Conservation (phyloP, 2,888 invertebrate genomes). For the Spodoptera exigua region DNA sequence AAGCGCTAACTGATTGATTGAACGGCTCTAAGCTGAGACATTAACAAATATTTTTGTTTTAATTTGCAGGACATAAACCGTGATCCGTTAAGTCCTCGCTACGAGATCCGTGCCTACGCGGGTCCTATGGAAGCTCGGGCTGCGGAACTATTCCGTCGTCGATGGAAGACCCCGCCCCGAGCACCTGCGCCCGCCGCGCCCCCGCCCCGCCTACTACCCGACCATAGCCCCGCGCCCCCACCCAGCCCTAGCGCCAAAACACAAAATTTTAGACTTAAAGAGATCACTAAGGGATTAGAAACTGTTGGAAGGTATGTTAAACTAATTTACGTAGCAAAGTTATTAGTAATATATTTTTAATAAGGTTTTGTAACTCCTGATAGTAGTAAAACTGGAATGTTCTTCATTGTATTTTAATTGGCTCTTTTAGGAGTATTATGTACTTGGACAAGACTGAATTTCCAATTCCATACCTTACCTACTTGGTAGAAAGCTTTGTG, state of each 20-base stretch:
- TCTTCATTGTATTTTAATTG: no score
- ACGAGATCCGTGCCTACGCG: slow-evolving; percentile 95
- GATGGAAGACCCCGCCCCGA: slow-evolving; percentile 96
- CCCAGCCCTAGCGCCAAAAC: slow-evolving; percentile 53
- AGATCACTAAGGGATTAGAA: slow-evolving; percentile 96
- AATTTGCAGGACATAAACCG: slow-evolving; percentile 88
- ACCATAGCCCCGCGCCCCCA: slow-evolving; percentile 5
- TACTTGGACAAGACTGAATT: no score
- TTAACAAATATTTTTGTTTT: no score
- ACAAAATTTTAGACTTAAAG: slow-evolving; percentile 89
- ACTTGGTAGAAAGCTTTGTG: no score
- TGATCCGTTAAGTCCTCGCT: slow-evolving; percentile 91
- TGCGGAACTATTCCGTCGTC: slow-evolving; percentile 92
- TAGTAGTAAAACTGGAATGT: no score
- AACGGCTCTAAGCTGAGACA: no score
- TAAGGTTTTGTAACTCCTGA: no score
- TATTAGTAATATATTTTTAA: no score
- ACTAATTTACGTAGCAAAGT: background rate
- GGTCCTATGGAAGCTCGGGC: slow-evolving; percentile 96
- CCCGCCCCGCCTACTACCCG: slow-evolving; percentile 91
- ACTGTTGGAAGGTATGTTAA: slow-evolving; percentile 91
- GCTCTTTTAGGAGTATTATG: no score
- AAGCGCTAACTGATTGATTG: no score
- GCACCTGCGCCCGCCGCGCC: slow-evolving; percentile 74
- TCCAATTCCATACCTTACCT: no score